Percentiles rank a stretch among this genome's conserved stretches.
These are phyloP conservation scores for Eulithis testata DNA, from an alignment of 2,888 invertebrate genomes.

Conservation along the genomic window DNA sequence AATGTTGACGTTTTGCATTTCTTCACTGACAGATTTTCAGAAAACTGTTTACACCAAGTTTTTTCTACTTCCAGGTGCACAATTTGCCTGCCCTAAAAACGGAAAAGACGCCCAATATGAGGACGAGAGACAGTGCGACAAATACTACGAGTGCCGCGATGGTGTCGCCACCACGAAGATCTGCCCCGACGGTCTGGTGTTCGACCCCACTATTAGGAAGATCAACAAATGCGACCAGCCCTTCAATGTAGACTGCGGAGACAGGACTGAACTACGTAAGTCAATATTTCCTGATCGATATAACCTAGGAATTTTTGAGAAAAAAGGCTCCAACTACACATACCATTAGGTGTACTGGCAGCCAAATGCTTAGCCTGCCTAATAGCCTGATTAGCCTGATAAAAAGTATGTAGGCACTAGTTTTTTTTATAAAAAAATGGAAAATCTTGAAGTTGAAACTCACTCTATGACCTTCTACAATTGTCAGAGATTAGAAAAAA, in stretches of 20 bases:
- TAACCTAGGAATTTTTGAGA: too few relatives aligned
- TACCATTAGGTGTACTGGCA: too few relatives aligned
- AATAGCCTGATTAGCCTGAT: too few relatives aligned
- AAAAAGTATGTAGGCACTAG: too few relatives aligned
- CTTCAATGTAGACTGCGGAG: conserved; percentile 96
- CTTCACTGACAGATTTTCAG: too few relatives aligned
- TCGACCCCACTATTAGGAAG: conserved; percentile 93
- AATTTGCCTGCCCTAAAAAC: conserved; percentile 88
- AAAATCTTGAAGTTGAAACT: too few relatives aligned
- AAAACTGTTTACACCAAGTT: not conserved
- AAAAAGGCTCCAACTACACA: too few relatives aligned
- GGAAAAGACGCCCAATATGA: conserved; percentile 91
- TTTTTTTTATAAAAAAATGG: too few relatives aligned
- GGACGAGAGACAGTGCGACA: conserved; percentile 93
- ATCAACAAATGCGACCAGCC: conserved; percentile 96
- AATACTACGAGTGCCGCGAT: conserved; percentile 92
- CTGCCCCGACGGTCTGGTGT: conserved; percentile 95
- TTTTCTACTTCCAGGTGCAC: conserved; percentile 69
- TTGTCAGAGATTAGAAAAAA: too few relatives aligned
- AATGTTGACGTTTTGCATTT: too few relatives aligned
- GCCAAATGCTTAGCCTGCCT: too few relatives aligned
- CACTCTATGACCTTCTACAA: too few relatives aligned
- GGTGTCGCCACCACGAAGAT: conserved; percentile 89
- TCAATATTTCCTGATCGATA: conserved; percentile 47
- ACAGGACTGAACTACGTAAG: conserved; percentile 95